Base-by-base conservation (phyloP, 2,797 vertebrate species). In the Myotis pilosus region DNA sequence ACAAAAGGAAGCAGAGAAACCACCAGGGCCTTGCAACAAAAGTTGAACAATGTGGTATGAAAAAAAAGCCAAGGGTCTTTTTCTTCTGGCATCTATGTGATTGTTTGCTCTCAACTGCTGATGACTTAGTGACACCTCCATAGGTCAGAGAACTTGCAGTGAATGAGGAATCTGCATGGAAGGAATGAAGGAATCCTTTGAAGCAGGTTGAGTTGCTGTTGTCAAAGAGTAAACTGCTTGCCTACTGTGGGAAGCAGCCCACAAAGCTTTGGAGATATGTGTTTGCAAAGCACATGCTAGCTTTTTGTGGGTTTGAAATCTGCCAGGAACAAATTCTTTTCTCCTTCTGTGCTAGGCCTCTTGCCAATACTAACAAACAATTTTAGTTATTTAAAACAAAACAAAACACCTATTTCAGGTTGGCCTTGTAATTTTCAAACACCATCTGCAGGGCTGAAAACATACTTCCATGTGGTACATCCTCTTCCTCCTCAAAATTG, bases 321-420 rank as follows among this genome's bases (percentile, higher is more conserved):
- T 66, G 16, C 87, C 0, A 0, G 76, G 91, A 97, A 96, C 30
- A 97, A 97, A 95, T 96, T 95, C 30, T 95, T 94, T 82, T 92
- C 89, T 97, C 91, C 57, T 64, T 95, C 96, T 95, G 89, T 84
- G 38, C 2, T 81, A 95, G 51, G 47, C 89, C 41, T 60, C 75
- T 44, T 96, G 96, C 96, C 97, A 98, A 96, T 71, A 97, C 55
- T 80, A 97, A 95, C 75, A 97, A 96, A 85, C 80, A 55, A 49
- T 94, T 96, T 96, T 53, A 86, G 44, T 36, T 95, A 41, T 94
- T 94, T 93, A 87, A 89, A 89, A 74, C 66, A 84, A 91, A 80
- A 72, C n/a, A 80, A 53, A 36, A 41, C 8, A 90, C 49, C 80
- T 92, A 90, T 95, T 97, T 97, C 85, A 96, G 82, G 94, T 96